These are phyloP conservation scores for Ptychochromis oligacanthus DNA, from an alignment of 2,113 vertebrate genomes.

Conservation along the genomic window DNA sequence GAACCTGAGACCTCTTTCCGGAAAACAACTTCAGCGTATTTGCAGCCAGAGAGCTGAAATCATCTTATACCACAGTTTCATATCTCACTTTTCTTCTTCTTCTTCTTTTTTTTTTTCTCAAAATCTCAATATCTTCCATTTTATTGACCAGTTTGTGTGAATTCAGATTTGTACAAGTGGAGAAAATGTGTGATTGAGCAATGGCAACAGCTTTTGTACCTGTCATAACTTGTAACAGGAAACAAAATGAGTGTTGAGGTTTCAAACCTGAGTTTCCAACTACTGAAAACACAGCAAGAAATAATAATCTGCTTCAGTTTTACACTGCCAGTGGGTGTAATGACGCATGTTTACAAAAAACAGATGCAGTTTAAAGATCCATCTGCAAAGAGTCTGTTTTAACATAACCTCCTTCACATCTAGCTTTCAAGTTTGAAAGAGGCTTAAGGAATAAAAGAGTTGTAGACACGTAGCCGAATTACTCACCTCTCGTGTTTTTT, in stretches of 20 bases:
- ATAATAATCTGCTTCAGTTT: constrained; percentile 11
- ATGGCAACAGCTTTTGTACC: not conserved
- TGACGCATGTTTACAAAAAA: not conserved
- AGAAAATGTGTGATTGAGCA: not conserved
- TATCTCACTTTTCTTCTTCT: too few species aligned
- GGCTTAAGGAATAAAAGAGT: not conserved
- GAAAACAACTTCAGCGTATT: constrained; percentile 2
- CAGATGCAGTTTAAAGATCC: not conserved
- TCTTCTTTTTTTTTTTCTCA: not conserved
- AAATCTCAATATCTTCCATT: not conserved
- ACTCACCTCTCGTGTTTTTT: not conserved
- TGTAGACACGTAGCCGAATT: not conserved
- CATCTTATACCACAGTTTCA: not conserved
- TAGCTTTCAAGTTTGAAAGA: not conserved
- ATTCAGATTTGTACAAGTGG: not conserved
- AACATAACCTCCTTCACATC: not conserved
- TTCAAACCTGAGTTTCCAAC: not conserved
- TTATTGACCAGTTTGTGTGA: not conserved
- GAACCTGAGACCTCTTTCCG: constrained; percentile 36
- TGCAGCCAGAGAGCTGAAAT: not conserved
- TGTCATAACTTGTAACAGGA: constrained; percentile 49
- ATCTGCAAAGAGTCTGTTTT: not conserved
- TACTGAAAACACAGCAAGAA: not conserved
- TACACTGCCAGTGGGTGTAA: not conserved
- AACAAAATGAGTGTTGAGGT: not conserved